phyloP scores from a whole-genome alignment of 2,113 vertebrate genomes.

The Neomonachus schauinslandi region DNA sequence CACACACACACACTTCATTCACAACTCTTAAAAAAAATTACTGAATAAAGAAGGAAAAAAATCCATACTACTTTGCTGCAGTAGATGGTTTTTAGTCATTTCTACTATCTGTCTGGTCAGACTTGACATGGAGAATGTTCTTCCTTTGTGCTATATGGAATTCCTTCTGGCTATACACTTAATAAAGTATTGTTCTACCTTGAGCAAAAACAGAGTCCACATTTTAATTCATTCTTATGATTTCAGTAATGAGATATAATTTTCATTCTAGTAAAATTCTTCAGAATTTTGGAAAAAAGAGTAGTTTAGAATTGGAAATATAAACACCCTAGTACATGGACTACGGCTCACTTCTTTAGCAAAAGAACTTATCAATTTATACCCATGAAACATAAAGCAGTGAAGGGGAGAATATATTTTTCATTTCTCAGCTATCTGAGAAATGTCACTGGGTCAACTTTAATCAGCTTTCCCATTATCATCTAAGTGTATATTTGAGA shows the following conservation, averaged over 20 bases:
- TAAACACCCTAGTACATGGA: not conserved
- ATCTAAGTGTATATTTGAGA: slow-evolving; percentile 63
- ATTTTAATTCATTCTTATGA: slow-evolving; percentile 23
- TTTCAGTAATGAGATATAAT: slow-evolving; percentile 45
- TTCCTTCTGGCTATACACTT: not conserved
- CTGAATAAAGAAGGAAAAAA: not conserved
- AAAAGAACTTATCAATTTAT: slow-evolving; percentile 8
- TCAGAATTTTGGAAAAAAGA: slow-evolving; percentile 28
- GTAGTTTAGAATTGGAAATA: slow-evolving; percentile 34
- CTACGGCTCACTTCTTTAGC: not conserved
- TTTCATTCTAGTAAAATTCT: slow-evolving; percentile 50
- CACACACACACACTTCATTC: not conserved
- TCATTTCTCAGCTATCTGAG: slow-evolving; percentile 53
- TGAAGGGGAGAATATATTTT: slow-evolving; percentile 36
- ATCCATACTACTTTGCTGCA: not conserved
- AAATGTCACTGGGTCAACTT: slow-evolving; percentile 37
- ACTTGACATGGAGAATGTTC: not conserved
- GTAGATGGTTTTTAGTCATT: not conserved
- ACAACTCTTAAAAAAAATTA: slow-evolving; percentile 44
- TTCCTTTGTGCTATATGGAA: not conserved
- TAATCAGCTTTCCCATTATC: slow-evolving; percentile 54
- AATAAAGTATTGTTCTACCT: not conserved
- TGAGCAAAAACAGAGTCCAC: not conserved
- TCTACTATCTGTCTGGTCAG: not conserved
- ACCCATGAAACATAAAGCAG: not conserved